Percentiles rank a stretch among this genome's conserved stretches.
Evolutionary conservation across 35 echinoderm and acorn worm genomes (phyloP).

Genomic region (Ptychodera flava): DNA sequence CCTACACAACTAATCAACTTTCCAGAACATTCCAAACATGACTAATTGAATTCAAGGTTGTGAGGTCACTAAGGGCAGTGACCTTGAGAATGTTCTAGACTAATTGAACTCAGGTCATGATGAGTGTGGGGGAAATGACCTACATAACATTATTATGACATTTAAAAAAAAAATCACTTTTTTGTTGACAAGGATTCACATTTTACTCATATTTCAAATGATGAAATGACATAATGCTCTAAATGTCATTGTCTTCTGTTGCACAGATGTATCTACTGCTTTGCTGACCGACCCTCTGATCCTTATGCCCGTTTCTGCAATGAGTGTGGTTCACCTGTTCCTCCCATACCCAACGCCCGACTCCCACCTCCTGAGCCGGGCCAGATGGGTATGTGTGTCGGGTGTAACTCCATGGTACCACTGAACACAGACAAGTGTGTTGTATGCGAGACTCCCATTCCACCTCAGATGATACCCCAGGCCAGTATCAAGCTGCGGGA

Average conservation of each 20-base stretch:
- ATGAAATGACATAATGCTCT: too few species aligned
- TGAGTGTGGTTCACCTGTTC: constrained; percentile 92
- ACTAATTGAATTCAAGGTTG: too few species aligned
- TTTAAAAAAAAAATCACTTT: too few species aligned
- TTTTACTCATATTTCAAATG: too few species aligned
- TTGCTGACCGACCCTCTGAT: constrained; percentile 90
- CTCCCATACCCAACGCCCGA: constrained; percentile 77
- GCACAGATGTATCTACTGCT: constrained; percentile 84
- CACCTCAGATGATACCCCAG: constrained; percentile 93
- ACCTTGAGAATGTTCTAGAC: too few species aligned
- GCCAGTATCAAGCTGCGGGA: constrained; percentile 91
- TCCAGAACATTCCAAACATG: too few species aligned
- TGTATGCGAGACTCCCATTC: constrained; percentile 91
- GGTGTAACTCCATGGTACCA: constrained; percentile 98
- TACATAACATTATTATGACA: too few species aligned
- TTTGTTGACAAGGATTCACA: too few species aligned
- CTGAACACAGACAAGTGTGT: constrained; percentile 86
- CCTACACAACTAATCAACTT: too few species aligned
- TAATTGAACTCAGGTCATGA: too few species aligned
- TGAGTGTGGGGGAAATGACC: too few species aligned
- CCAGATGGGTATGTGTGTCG: constrained; percentile 94
- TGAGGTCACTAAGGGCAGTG: too few species aligned
- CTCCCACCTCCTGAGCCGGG: constrained; percentile 94
- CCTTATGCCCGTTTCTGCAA: constrained; percentile 97
- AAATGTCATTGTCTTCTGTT: not conserved